Evolutionary conservation across 2,797 vertebrate species (phyloP).

Genomic region (Sebastolobus alascanus): DNA sequence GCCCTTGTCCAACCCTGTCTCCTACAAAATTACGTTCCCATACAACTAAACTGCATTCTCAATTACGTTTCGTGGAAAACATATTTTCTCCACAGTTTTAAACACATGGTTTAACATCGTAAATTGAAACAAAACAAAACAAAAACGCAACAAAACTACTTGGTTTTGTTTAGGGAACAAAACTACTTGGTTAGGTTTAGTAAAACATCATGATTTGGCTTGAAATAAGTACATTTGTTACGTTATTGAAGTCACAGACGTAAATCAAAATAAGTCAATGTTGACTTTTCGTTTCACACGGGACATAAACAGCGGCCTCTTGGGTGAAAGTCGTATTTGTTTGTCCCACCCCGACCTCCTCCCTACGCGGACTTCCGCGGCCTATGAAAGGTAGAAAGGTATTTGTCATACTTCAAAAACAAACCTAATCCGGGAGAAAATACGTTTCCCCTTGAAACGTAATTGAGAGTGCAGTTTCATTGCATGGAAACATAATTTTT

Average conservation of each 20-base stretch:
- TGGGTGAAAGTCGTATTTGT: too few relatives aligned
- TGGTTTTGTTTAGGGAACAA: background rate
- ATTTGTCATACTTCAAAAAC: too few relatives aligned
- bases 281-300: too few relatives aligned
- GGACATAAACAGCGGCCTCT: too few relatives aligned
- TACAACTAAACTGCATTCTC: background rate
- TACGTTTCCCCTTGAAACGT: too few relatives aligned
- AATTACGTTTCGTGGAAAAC: background rate
- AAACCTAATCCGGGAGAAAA: too few relatives aligned
- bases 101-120: background rate
- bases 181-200: too few relatives aligned
- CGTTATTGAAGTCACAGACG: background rate
- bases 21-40: background rate
- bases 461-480: background rate
- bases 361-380: too few relatives aligned
- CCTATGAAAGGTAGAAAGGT: too few relatives aligned
- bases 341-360: too few relatives aligned
- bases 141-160: background rate
- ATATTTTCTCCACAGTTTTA: background rate
- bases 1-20: background rate
- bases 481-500: background rate
- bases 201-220: background rate
- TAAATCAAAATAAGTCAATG: too few relatives aligned
- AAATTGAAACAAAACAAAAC: background rate
- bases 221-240: background rate